These are phyloP conservation scores for Sinotaia quadrata DNA, from an alignment of 2,888 invertebrate species.

Conservation along the genomic window DNA sequence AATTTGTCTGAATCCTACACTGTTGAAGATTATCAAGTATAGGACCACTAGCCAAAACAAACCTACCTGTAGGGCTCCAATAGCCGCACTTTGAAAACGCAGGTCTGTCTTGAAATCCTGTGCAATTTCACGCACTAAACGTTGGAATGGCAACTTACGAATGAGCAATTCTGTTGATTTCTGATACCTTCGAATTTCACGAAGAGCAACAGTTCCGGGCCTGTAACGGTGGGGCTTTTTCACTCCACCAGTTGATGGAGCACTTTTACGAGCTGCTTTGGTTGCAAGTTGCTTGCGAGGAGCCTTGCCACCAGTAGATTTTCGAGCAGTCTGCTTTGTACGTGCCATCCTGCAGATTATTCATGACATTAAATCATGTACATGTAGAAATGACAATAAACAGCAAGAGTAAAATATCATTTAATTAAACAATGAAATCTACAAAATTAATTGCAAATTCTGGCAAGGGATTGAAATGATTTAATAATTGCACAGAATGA, in stretches of 20 bases:
- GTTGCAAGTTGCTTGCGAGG: slow-evolving; percentile 72
- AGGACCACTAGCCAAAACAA: too few species aligned
- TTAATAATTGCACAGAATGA: too few species aligned
- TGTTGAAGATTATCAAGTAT: too few species aligned
- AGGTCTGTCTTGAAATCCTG: slow-evolving; percentile 73
- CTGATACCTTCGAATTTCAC: slow-evolving; percentile 73
- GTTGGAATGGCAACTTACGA: slow-evolving; percentile 71
- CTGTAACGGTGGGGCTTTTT: slow-evolving; percentile 73
- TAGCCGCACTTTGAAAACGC: slow-evolving; percentile 72
- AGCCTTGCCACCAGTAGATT: slow-evolving; percentile 73
- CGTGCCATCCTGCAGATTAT: slow-evolving; percentile 70
- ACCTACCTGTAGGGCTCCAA: slow-evolving; percentile 71
- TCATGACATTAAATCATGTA: not conserved
- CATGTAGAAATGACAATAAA: not conserved
- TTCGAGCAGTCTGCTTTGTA: slow-evolving; percentile 73
- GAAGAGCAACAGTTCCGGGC: slow-evolving; percentile 72
- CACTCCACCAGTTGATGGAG: slow-evolving; percentile 72
- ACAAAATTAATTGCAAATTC: not conserved
- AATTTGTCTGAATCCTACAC: too few species aligned
- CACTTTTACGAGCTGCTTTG: slow-evolving; percentile 72
- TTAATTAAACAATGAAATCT: not conserved
- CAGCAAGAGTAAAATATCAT: not conserved
- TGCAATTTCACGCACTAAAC: slow-evolving; percentile 72
- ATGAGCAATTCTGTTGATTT: slow-evolving; percentile 72
- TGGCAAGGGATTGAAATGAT: too few species aligned